Base-by-base conservation (phyloP, 2,113 vertebrate genomes). In the Illadopsis cleaveri region DNA sequence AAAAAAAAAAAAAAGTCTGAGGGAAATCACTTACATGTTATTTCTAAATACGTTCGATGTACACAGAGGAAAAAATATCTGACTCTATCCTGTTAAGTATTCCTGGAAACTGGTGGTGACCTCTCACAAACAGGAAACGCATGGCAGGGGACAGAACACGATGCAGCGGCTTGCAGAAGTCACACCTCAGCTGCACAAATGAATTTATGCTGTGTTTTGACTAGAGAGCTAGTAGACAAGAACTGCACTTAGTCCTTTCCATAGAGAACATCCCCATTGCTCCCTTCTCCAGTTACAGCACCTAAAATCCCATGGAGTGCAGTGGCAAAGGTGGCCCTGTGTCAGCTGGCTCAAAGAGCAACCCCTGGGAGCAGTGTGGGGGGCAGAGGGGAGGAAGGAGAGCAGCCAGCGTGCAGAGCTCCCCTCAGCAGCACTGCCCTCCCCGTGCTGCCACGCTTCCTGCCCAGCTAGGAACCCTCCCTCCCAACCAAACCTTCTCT, bases 371-470 rank as follows among this genome's bases (percentile, higher is more conserved):
- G 22, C 48, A 33, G n/a, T 0, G 1, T 6, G 25, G 21, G 76
- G 15, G 37, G 42, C 33, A 87, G 60, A 35, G 48, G 20, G 38
- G 6, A 44, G 28, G 44, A 3, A 18, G 0, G 0, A 11, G 19
- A 33, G 35, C 11, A 5, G 12, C 3, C 23, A 28, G 33, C 0
- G 0, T 2, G 27, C 78, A n/a, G 27, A 31, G 30, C 24, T 82
- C 27, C 47, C 35, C 47, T 72, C 86, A 40, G 15, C 56, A 40
- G 27, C 61, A 11, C 10, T 21, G 30, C 25, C 0, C 0, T 18
- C 18, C 61, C 56, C 0, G 0, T 5, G 33, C 30, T 42, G 38
- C 50, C 37, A 38, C 1, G 0, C 20, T 53, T 18, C 40, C 71
- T 45, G 25, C 57, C 78, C 58, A 61, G 40, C 54, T 2, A 12